A percentile compares a stretch with the other conserved stretches of the same genome.
These are phyloP conservation scores for Pachyramphus minor DNA, from an alignment of 2,113 vertebrate species.

Conservation along the genomic window DNA sequence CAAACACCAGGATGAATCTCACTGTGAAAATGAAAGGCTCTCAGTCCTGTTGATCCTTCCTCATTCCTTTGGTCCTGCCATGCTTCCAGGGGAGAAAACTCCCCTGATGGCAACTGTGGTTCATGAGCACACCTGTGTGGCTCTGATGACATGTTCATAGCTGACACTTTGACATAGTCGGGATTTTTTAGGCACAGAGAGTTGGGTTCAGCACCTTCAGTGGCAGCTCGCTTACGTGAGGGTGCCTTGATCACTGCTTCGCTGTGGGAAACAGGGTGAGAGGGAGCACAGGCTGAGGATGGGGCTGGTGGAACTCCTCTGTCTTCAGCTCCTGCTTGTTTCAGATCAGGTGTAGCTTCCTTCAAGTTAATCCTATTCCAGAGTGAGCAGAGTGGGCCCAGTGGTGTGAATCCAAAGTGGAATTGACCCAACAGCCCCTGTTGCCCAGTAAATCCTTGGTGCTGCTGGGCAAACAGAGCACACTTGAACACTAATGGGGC, in stretches of 20 bases:
- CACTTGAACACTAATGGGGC: accelerated
- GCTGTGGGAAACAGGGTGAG: accelerated
- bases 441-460: not conserved
- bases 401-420: not conserved
- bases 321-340: not conserved
- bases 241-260: not conserved
- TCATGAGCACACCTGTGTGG: not conserved
- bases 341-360: not conserved
- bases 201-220: not conserved
- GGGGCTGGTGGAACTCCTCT: not conserved
- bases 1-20: accelerated
- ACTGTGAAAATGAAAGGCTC: not conserved
- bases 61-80: not conserved
- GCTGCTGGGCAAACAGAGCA: accelerated
- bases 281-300: accelerated
- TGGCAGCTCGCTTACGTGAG: accelerated
- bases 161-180: not conserved
- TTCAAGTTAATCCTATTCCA: not conserved
- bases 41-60: not conserved
- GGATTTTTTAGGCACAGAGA: not conserved
- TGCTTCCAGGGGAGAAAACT: not conserved
- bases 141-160: not conserved
- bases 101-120: not conserved
- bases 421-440: not conserved
- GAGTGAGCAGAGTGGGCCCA: not conserved